phyloP scores from a whole-genome alignment of 2,797 vertebrate species.

The Scolopax bukidnonensis region DNA sequence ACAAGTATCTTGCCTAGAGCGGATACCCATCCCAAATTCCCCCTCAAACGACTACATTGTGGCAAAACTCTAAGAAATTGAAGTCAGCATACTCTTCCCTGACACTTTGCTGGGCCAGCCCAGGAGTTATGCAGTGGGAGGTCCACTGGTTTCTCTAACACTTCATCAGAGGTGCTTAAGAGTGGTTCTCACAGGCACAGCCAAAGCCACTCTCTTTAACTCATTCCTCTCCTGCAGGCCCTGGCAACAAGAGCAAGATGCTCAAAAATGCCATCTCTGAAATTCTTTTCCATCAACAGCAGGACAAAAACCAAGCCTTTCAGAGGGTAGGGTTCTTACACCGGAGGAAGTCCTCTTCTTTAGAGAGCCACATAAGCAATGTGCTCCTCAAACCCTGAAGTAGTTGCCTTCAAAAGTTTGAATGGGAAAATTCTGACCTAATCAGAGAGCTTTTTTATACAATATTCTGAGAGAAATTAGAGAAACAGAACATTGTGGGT shows the following conservation, averaged over 20 bases:
- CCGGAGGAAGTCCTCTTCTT: not conserved
- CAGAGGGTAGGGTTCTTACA: not conserved
- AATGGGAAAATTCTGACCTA: not conserved
- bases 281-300: not conserved
- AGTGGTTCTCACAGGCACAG: not conserved
- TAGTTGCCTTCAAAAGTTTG: fast-evolving
- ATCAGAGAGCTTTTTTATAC: not conserved
- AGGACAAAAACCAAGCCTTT: not conserved
- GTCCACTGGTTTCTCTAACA: not conserved
- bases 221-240: not conserved
- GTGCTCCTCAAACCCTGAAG: not conserved
- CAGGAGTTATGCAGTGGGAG: not conserved
- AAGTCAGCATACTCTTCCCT: not conserved
- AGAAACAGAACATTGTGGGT: not conserved
- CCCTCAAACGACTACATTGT: not conserved
- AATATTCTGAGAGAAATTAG: not conserved
- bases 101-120: not conserved
- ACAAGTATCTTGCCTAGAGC: not conserved
- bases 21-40: not conserved
- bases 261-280: not conserved
- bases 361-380: not conserved
- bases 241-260: not conserved
- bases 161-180: not conserved
- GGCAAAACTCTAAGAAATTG: not conserved
- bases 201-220: not conserved